phyloP scores from a whole-genome alignment of 2,113 vertebrate species.

The Glareola pratincola region DNA sequence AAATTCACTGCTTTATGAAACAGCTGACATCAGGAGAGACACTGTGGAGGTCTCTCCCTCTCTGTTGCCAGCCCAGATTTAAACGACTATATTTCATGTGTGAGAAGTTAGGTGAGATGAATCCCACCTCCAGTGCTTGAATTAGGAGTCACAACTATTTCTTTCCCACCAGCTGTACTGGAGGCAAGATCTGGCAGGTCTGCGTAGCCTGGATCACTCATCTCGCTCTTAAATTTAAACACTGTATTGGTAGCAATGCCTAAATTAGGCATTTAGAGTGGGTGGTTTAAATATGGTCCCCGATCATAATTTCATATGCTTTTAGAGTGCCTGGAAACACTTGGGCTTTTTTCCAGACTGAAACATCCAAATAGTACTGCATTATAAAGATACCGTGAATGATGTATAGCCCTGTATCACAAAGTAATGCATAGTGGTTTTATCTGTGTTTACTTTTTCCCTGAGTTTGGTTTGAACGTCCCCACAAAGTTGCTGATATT shows the following conservation, averaged over 20 bases:
- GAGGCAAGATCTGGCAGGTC: slow-evolving; percentile 31
- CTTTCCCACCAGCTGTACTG: not conserved
- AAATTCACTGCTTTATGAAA: not conserved
- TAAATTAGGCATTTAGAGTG: slow-evolving; percentile 45
- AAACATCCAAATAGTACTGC: slow-evolving; percentile 15
- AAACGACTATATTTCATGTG: not conserved
- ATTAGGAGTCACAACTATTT: slow-evolving; percentile 28
- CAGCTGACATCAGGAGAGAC: not conserved
- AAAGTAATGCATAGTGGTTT: not conserved
- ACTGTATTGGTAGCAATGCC: slow-evolving; percentile 1
- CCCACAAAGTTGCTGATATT: not conserved
- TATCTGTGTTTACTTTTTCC: slow-evolving; percentile 21
- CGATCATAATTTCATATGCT: not conserved
- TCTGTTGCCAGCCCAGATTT: not conserved
- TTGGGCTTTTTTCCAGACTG: slow-evolving; percentile 37
- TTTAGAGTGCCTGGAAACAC: slow-evolving; percentile 43
- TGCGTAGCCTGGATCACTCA: not conserved
- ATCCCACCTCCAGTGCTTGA: not conserved
- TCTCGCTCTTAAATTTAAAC: slow-evolving; percentile 24
- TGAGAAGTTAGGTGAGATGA: not conserved
- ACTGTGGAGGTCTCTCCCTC: not conserved
- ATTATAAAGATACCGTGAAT: slow-evolving; percentile 30
- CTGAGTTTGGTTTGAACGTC: not conserved
- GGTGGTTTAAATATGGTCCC: slow-evolving; percentile 36
- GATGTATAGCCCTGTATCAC: not conserved